These are phyloP conservation scores for Hypsibius dujardini DNA, from an alignment of 1,140 invertebrate species.

Conservation along the genomic window DNA sequence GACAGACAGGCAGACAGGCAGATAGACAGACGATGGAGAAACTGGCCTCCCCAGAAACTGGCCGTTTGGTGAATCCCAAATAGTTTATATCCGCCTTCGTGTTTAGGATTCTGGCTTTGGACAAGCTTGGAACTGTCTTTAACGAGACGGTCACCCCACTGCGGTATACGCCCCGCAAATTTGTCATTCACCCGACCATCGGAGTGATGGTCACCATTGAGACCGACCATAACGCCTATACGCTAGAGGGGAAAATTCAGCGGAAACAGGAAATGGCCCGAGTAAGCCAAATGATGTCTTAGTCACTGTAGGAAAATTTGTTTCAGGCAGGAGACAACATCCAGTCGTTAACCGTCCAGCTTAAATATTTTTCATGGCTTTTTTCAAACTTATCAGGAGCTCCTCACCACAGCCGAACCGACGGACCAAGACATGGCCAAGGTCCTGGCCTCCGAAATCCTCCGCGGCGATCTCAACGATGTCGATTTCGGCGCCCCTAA, in stretches of 20 bases:
- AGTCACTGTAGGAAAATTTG: too few species aligned
- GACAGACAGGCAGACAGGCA: too few species aligned
- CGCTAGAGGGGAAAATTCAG: constrained; percentile 83
- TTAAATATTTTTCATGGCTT: too few species aligned
- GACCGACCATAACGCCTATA: constrained; percentile 96
- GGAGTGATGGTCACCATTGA: constrained; percentile 72
- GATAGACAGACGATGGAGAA: too few species aligned
- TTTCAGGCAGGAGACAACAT: too few species aligned
- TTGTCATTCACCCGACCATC: constrained; percentile 79
- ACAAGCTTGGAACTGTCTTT: constrained; percentile 94
- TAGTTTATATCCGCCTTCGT: constrained; percentile 19
- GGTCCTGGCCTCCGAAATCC: constrained; percentile 88
- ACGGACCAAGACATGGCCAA: constrained; percentile 83
- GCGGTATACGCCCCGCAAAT: constrained; percentile 87
- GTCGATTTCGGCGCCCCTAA: constrained; percentile 83
- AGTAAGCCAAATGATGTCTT: too few species aligned
- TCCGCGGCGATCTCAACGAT: constrained; percentile 84
- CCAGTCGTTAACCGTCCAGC: too few species aligned
- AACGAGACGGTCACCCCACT: constrained; percentile 63
- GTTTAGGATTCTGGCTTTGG: constrained; percentile 71
- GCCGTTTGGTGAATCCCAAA: too few species aligned
- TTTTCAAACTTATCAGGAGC: too few species aligned
- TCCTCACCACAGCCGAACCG: constrained; percentile 33
- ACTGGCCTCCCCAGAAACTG: too few species aligned
- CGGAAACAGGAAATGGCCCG: constrained; percentile 58